A percentile compares a stretch with the other conserved stretches of the same genome.
phyloP scores from a whole-genome alignment of 2,888 invertebrate species.

The Yponomeuta cagnagella region DNA sequence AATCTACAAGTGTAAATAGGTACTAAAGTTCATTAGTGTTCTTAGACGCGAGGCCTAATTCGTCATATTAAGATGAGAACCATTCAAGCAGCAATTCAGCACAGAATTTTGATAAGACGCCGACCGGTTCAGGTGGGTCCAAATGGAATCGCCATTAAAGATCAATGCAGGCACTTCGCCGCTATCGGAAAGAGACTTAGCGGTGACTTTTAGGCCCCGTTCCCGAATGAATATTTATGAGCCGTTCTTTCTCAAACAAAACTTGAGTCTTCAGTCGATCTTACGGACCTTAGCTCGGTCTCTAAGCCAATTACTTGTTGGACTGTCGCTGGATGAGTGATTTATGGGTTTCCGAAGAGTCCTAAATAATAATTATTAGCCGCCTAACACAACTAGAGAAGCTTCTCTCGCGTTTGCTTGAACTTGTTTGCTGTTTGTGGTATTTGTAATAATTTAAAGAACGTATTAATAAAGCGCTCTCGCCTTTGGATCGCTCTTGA shows the following conservation, averaged over 20 bases:
- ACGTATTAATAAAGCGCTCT: background rate
- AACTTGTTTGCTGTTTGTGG: too few relatives aligned
- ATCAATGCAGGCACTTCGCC: conserved; percentile 37
- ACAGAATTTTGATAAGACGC: conserved; percentile 5
- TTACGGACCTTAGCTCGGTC: conserved; percentile 9
- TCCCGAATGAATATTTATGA: conserved; percentile 72
- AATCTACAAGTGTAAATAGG: too few relatives aligned
- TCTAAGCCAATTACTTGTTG: conserved; percentile 12
- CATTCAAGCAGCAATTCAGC: background rate
- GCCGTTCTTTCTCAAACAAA: conserved; percentile 48
- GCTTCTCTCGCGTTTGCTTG: background rate
- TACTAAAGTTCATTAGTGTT: too few relatives aligned
- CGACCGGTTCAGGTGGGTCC: conserved; percentile 14
- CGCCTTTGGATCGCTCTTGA: too few relatives aligned
- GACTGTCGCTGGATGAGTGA: conserved; percentile 9
- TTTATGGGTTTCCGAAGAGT: background rate
- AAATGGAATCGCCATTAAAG: conserved; percentile 50
- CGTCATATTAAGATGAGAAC: background rate
- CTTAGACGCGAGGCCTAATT: background rate
- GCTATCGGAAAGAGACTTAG: conserved; percentile 68
- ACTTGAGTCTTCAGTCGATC: conserved; percentile 18
- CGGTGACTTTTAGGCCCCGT: conserved; percentile 60
- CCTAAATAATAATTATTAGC: conserved; percentile 1
- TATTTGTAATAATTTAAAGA: too few relatives aligned
- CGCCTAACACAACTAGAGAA: background rate